Evolutionary conservation across 2,888 invertebrate genomes (phyloP), one percentile per base, ranked within the genome.

Genomic region (Capitulum mitella): DNA sequence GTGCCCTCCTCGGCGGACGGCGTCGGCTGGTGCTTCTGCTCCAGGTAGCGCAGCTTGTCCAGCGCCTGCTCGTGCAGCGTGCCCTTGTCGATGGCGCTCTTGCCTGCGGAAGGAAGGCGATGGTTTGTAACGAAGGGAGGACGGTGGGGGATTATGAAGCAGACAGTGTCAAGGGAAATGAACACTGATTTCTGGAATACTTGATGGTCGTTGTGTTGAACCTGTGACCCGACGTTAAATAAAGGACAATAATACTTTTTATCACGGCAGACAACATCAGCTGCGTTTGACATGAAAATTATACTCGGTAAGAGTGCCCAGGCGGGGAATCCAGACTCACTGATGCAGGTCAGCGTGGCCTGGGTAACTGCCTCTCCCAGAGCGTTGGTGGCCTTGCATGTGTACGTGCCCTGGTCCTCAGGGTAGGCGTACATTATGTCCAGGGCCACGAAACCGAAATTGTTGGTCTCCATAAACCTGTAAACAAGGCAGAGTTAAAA

Each of bases 321-420:
- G n/a, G 48, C 48, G 48, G 14, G 48, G 19, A 32, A 34, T 37
- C 19, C 19, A 14, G n/a, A 76, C 76, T 76, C 29, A 76, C 76
- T 92, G 61, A 90, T 93, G 84, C 93, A 93, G n/a, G 94, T 93
- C 22, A 98, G 91, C 79, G 92, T 92, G 61, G 95, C 95, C 77
- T 96, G 94, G 78, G 96, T 96, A 26, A 96, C 92, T 48, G 95
- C 96, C 88, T 96, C 94, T 64, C 98, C 98, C 32, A 94, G 89
- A 78, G 92, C 92, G 84, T 98, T 99, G 78, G 90, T 92, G 3
- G 98, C 97, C 84, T 95, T 90, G 85, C 96, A 95, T 0, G 97
- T 97, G 85, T 98, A 99, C 0, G 92, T 93, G 76, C 98, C 99
- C 29, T 94, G 93, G 88, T 99, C 98, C 85, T 98, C 98, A 16